Conservation (phyloP, 1,140 invertebrate species). For the Tetramorium alpestre region DNA sequence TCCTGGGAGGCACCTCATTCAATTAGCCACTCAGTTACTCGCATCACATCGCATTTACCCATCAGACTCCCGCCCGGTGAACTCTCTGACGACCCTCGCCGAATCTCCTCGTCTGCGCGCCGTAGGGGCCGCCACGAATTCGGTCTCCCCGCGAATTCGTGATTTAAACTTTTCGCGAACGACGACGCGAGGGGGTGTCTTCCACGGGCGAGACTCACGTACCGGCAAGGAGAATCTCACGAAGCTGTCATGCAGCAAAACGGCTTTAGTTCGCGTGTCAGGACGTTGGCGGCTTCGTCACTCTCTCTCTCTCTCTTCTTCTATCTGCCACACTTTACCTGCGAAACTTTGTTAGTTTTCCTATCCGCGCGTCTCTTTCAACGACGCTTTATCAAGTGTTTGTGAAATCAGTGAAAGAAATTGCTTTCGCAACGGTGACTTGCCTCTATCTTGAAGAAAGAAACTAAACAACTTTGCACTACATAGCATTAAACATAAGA, state of each 20-base stretch:
- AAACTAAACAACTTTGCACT: background rate
- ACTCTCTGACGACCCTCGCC: conserved; percentile 63
- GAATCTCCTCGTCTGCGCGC: conserved; percentile 40
- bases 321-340: background rate
- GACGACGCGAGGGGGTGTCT: conserved; percentile 37
- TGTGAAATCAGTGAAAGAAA: background rate
- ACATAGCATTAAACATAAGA: background rate
- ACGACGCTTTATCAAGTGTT: conserved; percentile 22
- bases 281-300: conserved; percentile 34
- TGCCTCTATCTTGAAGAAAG: background rate
- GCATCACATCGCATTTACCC: conserved; percentile 83
- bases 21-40: conserved; percentile 85
- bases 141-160: conserved; percentile 55
- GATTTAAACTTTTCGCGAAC: conserved; percentile 69
- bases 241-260: conserved; percentile 63
- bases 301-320: background rate
- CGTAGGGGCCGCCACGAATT: conserved; percentile 22
- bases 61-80: conserved; percentile 65
- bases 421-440: no score
- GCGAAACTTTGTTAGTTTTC: conserved; percentile 62
- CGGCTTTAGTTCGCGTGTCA: conserved; percentile 54
- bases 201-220: conserved; percentile 1
- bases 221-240: conserved; percentile 48
- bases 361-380: conserved; percentile 24
- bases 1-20: conserved; percentile 84